Evolutionary conservation across 37 sponge, comb jelly and placozoan genomes (phyloP).

Genomic region (Halichondria panicea): DNA sequence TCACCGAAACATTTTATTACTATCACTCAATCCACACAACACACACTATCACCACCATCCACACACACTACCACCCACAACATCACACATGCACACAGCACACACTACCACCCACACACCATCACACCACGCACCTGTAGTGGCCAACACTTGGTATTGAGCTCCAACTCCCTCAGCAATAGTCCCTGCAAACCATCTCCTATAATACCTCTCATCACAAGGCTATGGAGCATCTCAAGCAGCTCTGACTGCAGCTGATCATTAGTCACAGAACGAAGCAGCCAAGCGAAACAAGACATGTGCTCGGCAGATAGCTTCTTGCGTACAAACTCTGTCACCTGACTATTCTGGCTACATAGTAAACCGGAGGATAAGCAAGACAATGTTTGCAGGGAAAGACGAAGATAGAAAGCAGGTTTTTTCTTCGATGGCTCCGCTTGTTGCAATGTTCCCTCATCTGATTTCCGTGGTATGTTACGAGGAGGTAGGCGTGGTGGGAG

Average conservation of each 20-base stretch:
- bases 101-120: too few species aligned
- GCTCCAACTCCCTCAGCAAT: constrained; percentile 63
- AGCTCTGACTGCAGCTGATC: background rate
- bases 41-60: too few species aligned
- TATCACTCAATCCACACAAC: too few species aligned
- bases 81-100: too few species aligned
- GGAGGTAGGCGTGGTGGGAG: constrained; percentile 11
- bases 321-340: background rate
- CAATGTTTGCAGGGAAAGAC: constrained; percentile 14
- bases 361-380: constrained; percentile 37
- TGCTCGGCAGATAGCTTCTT: constrained; percentile 28
- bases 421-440: background rate
- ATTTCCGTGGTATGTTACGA: background rate
- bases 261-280: constrained; percentile 31
- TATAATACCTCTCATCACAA: constrained; percentile 31
- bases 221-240: constrained; percentile 32
- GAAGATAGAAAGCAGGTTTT: constrained; percentile 35
- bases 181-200: constrained; percentile 37
- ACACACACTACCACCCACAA: too few species aligned
- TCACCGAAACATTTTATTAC: too few species aligned
- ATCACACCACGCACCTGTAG: too few species aligned
- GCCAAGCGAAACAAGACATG: constrained; percentile 46
- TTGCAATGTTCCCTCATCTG: too few species aligned
- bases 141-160: constrained; percentile 67
- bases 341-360: background rate